phyloP scores from a whole-genome alignment of 2,888 invertebrate genomes.

The Eupithecia tripunctaria region DNA sequence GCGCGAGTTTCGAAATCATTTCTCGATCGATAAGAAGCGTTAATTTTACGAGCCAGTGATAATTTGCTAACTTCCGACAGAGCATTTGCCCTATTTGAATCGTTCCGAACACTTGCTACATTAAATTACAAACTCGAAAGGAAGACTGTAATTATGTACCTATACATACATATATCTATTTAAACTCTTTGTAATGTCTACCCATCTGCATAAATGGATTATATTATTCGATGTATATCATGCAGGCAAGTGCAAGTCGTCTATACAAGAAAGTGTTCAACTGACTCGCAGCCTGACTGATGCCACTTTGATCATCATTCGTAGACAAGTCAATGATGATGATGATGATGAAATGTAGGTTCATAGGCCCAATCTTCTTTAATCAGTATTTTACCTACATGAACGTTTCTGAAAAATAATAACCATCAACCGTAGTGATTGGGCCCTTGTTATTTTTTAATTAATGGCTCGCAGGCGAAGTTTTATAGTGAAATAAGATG shows the following conservation, averaged over 20 bases:
- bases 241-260: neutral
- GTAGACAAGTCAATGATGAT: too few relatives aligned
- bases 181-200: constrained; percentile 20
- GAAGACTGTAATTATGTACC: constrained; percentile 62
- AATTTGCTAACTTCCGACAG: constrained; percentile 85
- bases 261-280: too few relatives aligned
- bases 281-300: too few relatives aligned
- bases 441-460: constrained; percentile 37
- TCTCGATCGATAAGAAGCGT: constrained; percentile 83
- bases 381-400: neutral
- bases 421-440: constrained; percentile 25
- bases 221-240: neutral
- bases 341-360: neutral
- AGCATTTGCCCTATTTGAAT: constrained; percentile 77
- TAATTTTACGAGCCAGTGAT: constrained; percentile 85
- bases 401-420: constrained; percentile 34
- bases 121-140: constrained; percentile 73
- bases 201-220: neutral
- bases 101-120: constrained; percentile 78
- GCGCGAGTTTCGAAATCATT: constrained; percentile 71
- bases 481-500: constrained; percentile 26
- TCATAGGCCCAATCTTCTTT: neutral
- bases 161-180: constrained; percentile 42
- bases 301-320: too few relatives aligned
- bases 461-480: constrained; percentile 44